These are phyloP conservation scores for Drosophila maculinotata DNA, from an alignment of 2,888 invertebrate genomes.

Conservation along the genomic window DNA sequence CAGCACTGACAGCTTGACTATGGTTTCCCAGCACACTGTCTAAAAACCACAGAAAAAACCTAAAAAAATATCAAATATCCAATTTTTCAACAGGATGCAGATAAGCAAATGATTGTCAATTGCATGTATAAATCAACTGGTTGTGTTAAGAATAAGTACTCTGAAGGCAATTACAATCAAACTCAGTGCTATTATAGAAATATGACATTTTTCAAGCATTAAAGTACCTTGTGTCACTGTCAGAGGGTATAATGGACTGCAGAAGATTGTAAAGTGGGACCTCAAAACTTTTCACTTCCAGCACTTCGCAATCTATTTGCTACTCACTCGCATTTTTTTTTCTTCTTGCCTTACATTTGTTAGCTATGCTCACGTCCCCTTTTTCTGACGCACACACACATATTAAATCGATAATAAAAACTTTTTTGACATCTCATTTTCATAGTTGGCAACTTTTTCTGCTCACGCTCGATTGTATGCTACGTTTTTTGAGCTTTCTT, in stretches of 20 bases:
- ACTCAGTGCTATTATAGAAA: background rate
- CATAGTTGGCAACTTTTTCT: constrained; percentile 74
- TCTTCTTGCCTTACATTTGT: constrained; percentile 59
- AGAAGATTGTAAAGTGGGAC: constrained; percentile 18
- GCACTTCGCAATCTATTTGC: constrained; percentile 61
- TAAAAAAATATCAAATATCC: constrained; percentile 52
- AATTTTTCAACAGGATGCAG: constrained; percentile 57
- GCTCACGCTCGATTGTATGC: constrained; percentile 53
- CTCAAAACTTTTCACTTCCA: constrained; percentile 65
- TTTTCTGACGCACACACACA: constrained; percentile 19
- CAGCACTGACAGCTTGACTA: constrained; percentile 35
- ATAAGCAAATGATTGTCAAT: background rate
- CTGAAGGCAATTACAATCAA: constrained; percentile 8
- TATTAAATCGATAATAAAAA: constrained; percentile 81
- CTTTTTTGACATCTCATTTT: constrained; percentile 82
- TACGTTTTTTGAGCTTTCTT: constrained; percentile 28
- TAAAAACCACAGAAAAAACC: constrained; percentile 9
- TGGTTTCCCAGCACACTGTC: constrained; percentile 9
- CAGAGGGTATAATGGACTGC: constrained; percentile 16
- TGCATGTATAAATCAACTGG: background rate
- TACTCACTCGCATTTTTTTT: constrained; percentile 34
- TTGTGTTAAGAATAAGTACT: too few species aligned
- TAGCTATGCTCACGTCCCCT: constrained; percentile 34
- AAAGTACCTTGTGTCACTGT: constrained; percentile 1
- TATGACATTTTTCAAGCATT: background rate